Evolutionary conservation across 2,113 vertebrate genomes (phyloP).

Genomic region (Apteryx mantelli): DNA sequence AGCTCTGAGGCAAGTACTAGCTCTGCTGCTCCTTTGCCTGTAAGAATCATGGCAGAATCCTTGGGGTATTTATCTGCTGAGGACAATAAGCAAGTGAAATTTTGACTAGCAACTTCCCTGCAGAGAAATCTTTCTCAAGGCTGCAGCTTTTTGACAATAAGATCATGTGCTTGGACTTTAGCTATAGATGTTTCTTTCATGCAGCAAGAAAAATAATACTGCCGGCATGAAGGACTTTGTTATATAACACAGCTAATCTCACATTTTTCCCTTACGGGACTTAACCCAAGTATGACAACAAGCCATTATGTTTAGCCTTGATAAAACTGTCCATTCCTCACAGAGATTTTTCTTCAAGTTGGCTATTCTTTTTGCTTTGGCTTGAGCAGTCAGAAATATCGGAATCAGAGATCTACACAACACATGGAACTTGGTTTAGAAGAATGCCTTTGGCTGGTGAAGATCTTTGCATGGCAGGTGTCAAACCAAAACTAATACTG

Average conservation of each 20-base stretch:
- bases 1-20: neutral
- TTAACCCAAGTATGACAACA: constrained; percentile 14
- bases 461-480: constrained; percentile 58
- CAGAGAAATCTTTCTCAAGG: constrained; percentile 48
- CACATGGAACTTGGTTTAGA: constrained; percentile 15
- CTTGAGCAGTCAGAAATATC: neutral
- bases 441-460: constrained; percentile 47
- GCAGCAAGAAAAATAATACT: constrained; percentile 41
- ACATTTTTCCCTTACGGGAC: neutral
- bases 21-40: neutral
- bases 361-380: constrained; percentile 3
- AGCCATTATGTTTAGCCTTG: neutral
- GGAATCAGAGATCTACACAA: neutral
- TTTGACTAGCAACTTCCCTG: constrained; percentile 51
- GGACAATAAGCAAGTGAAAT: neutral
- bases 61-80: neutral
- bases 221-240: constrained; percentile 54
- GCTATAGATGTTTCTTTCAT: constrained; percentile 16
- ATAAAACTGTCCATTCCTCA: neutral
- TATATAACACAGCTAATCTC: constrained; percentile 59
- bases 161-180: constrained; percentile 37
- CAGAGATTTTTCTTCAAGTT: neutral
- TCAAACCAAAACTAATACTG: constrained; percentile 68
- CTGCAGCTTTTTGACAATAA: constrained; percentile 55
- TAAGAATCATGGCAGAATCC: neutral